These are phyloP conservation scores for Gymnothorax javanicus DNA, from an alignment of 2,797 vertebrate species.

Conservation along the genomic window DNA sequence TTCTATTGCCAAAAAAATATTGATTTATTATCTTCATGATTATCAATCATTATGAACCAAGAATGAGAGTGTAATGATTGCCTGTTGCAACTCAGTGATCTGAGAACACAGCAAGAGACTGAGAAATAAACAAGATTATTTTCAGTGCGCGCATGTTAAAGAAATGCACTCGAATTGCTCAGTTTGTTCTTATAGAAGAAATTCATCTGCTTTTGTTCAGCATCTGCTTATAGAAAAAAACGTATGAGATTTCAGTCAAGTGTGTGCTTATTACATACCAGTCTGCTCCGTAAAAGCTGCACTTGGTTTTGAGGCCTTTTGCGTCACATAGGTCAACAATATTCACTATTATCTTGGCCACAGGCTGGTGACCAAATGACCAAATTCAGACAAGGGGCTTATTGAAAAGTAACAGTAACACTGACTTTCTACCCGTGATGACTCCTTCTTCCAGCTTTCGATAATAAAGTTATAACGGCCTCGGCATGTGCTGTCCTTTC, in stretches of 20 bases:
- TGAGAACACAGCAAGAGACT: neutral
- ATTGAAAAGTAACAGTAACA: constrained; percentile 24
- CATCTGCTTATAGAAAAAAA: neutral
- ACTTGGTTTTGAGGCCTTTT: neutral
- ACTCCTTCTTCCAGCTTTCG: constrained; percentile 20
- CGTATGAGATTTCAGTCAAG: neutral
- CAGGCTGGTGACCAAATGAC: constrained; percentile 20
- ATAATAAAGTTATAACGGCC: constrained; percentile 37
- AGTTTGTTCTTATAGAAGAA: no score
- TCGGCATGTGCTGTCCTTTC: constrained; percentile 46
- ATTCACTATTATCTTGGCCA: constrained; percentile 27
- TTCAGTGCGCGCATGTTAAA: neutral
- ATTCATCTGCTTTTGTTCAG: no score
- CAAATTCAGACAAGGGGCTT: neutral
- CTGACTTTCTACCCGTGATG: constrained; percentile 1
- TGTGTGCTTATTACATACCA: neutral
- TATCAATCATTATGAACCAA: neutral
- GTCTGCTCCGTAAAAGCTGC: neutral
- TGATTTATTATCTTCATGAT: neutral
- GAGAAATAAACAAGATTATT: constrained; percentile 4
- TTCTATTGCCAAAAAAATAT: neutral
- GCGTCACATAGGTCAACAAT: neutral
- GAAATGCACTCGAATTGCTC: neutral
- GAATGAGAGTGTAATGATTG: neutral
- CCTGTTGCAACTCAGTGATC: neutral